Percentiles rank a stretch among this genome's conserved stretches.
Conservation (phyloP, 2,113 vertebrate species). For the Cololabis saira region DNA sequence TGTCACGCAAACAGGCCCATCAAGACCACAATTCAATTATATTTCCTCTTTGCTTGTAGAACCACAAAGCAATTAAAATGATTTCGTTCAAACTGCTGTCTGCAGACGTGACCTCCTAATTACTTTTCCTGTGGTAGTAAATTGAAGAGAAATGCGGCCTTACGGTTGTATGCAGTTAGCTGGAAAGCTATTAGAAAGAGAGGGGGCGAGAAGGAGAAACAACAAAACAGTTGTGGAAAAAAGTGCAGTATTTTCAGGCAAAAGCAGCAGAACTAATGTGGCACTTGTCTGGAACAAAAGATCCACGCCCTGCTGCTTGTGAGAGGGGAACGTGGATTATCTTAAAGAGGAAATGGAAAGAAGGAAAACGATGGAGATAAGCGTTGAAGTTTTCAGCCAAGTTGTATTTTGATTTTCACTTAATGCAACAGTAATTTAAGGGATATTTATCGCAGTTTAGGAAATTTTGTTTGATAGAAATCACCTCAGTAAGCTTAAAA, state of each 20-base stretch:
- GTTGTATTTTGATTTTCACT: no score
- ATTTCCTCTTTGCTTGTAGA: conserved; percentile 58
- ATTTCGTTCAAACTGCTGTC: conserved; percentile 61
- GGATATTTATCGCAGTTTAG: no score
- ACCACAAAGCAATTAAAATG: conserved; percentile 60
- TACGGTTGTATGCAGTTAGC: conserved; percentile 32
- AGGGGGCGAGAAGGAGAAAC: conserved; percentile 40
- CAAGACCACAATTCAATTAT: conserved; percentile 57
- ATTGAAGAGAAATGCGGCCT: conserved; percentile 40
- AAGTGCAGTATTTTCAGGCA: conserved; percentile 50
- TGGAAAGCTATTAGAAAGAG: conserved; percentile 45
- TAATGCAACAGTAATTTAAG: no score
- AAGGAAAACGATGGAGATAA: neutral
- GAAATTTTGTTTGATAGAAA: no score
- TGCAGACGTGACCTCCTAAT: conserved; percentile 22
- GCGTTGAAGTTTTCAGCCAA: no score
- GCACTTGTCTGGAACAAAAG: conserved; percentile 48
- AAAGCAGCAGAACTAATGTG: conserved; percentile 70
- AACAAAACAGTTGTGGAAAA: conserved; percentile 60
- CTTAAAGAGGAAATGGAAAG: conserved; percentile 21
- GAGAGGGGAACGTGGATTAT: conserved; percentile 39
- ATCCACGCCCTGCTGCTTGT: conserved; percentile 38
- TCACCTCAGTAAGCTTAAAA: no score
- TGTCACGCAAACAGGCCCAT: conserved; percentile 41
- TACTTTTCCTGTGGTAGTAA: conserved; percentile 37